Evolutionary conservation across 2,797 vertebrate species (phyloP).

Genomic region (Clamator glandarius): DNA sequence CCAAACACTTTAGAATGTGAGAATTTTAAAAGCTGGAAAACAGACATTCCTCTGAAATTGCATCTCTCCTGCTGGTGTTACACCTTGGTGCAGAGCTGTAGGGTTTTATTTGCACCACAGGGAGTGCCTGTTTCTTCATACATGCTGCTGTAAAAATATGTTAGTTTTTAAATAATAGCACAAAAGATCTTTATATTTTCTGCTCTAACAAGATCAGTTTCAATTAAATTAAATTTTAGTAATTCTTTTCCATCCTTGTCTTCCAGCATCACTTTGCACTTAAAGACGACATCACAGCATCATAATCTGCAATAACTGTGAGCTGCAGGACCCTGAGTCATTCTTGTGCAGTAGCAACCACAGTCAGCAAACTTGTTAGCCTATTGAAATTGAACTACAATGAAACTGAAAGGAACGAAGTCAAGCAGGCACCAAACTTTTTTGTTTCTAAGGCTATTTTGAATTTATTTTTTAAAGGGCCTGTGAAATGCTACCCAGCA

Average conservation of each 20-base stretch:
- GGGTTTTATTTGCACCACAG: background rate
- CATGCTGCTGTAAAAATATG: background rate
- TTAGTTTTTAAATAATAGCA: slow-evolving; percentile 19
- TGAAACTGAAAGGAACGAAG: background rate
- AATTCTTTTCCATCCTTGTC: background rate
- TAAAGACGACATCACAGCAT: background rate
- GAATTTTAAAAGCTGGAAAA: background rate
- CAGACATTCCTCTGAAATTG: background rate
- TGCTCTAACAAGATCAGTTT: background rate
- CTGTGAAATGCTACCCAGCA: background rate
- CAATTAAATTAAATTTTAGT: background rate
- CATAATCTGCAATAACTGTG: background rate
- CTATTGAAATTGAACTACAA: background rate
- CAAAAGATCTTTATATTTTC: background rate
- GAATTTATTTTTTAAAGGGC: background rate
- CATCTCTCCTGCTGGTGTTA: background rate
- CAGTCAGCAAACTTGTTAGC: background rate
- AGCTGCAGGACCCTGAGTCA: background rate
- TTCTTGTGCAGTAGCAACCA: background rate
- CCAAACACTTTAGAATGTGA: background rate
- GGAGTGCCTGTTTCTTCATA: background rate
- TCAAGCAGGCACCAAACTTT: background rate
- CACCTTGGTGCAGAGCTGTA: background rate
- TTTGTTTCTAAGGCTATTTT: background rate
- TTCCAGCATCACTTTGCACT: background rate